Conservation (phyloP, 2,113 vertebrate genomes). For the Orycteropus afer region DNA sequence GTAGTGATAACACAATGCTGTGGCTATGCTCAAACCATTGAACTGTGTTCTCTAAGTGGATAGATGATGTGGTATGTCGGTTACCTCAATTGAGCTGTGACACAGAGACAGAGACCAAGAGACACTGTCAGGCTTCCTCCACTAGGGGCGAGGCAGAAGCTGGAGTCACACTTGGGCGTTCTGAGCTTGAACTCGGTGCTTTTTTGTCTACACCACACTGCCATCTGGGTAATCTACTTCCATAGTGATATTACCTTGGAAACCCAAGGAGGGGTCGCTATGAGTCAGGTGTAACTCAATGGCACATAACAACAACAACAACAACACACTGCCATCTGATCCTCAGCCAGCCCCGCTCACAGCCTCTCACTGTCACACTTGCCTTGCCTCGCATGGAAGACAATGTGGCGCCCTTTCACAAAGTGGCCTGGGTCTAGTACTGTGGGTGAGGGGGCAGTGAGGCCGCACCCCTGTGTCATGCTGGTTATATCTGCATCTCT, state of each 20-base stretch:
- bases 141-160: neutral
- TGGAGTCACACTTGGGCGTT: neutral
- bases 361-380: neutral
- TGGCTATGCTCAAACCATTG: neutral
- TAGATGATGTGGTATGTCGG: neutral
- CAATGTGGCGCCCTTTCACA: rapidly evolving
- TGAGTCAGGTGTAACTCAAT: no score
- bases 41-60: neutral
- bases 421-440: neutral
- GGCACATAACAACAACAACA: no score
- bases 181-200: neutral
- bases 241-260: no score
- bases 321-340: neutral
- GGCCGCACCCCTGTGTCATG: neutral
- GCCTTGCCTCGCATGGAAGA: neutral
- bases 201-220: neutral
- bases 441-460: rapidly evolving
- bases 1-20: neutral
- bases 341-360: neutral
- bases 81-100: neutral
- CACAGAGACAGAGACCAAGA: neutral
- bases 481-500: neutral
- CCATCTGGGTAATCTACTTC: no score
- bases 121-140: neutral
- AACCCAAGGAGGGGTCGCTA: no score